These are phyloP conservation scores for Calliopum simillimum DNA, from an alignment of 2,888 invertebrate genomes.

Conservation along the genomic window DNA sequence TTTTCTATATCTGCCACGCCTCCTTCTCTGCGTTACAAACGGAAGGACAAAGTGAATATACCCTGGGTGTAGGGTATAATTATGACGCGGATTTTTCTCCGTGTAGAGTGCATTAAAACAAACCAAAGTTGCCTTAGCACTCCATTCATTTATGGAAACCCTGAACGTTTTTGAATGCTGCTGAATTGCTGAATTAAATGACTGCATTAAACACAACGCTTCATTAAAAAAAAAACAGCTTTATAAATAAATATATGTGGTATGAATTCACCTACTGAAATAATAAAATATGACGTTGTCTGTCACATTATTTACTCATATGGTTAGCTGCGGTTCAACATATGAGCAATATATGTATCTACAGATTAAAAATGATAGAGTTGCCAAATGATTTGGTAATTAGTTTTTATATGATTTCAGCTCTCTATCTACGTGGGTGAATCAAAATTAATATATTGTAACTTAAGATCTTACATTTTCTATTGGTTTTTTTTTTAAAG, in stretches of 20 bases:
- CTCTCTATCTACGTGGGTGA: no score
- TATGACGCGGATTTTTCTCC: no score
- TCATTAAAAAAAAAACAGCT: neutral
- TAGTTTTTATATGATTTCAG: neutral
- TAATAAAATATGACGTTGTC: conserved; percentile 21
- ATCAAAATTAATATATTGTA: neutral
- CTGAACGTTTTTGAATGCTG: neutral
- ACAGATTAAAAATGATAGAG: neutral
- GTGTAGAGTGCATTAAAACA: neutral
- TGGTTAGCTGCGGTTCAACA: conserved; percentile 13
- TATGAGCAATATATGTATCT: conserved; percentile 4
- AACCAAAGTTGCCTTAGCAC: neutral
- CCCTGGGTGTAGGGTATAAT: no score
- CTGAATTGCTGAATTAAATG: neutral
- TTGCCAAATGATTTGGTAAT: neutral
- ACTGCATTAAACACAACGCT: neutral
- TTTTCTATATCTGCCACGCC: neutral
- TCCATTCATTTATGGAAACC: neutral
- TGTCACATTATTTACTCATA: conserved; percentile 23
- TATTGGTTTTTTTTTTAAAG: neutral
- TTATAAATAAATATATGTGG: neutral
- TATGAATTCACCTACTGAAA: neutral
- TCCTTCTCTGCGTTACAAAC: no score
- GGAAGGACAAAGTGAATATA: no score
- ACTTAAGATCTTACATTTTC: neutral